phyloP scores from a whole-genome alignment of 2,888 invertebrate species.

The Steinernema carpocapsae region DNA sequence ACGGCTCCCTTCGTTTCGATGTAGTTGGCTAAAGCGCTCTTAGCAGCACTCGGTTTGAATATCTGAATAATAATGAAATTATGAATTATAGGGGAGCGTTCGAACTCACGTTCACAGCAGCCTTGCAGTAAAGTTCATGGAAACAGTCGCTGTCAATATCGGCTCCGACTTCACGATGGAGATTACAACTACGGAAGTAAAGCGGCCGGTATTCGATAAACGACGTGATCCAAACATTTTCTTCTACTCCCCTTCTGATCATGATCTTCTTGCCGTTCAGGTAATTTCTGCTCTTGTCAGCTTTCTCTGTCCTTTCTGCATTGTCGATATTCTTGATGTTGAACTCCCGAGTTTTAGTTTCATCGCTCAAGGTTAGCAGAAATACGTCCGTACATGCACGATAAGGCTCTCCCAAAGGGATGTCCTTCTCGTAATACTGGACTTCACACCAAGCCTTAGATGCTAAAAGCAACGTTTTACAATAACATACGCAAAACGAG shows the following conservation, averaged over 20 bases:
- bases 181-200: conserved; percentile 24
- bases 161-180: conserved; percentile 11
- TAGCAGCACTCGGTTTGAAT: not conserved
- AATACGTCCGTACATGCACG: not conserved
- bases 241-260: not conserved
- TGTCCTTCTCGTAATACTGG: conserved; percentile 12
- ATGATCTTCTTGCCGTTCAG: not conserved
- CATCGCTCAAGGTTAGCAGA: not conserved
- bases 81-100: not conserved
- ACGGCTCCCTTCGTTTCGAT: too few relatives aligned
- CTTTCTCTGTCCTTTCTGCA: conserved; percentile 1
- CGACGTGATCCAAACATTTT: not conserved
- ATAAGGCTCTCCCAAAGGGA: not conserved
- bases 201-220: not conserved
- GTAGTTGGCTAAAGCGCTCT: not conserved
- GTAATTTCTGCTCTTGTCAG: not conserved
- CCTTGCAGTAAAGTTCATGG: not conserved
- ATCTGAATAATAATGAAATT: not conserved
- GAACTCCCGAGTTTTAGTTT: not conserved
- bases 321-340: not conserved
- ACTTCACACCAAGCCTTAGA: not conserved
- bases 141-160: not conserved
- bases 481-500: too few relatives aligned
- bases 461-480: not conserved
- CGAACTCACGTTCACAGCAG: not conserved